Conservation (phyloP, 2,888 invertebrate genomes). For the Volucella bombylans region DNA sequence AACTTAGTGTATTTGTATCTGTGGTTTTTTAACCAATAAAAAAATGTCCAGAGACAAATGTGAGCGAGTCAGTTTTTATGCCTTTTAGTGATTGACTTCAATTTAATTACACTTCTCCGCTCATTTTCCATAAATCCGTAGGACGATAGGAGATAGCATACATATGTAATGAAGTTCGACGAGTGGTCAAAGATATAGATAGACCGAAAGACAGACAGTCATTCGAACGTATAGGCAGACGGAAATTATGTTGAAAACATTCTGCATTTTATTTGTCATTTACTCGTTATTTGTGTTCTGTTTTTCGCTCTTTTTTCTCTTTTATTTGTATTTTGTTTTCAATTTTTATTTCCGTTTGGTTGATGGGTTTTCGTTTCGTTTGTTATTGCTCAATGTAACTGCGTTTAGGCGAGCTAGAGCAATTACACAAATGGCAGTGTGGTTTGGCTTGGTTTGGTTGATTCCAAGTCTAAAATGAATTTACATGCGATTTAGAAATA, state of each 20-base stretch:
- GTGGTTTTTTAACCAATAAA: conserved; percentile 41
- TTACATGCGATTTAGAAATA: conserved; percentile 48
- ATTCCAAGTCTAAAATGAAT: conserved; percentile 52
- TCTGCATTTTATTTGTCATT: conserved; percentile 44
- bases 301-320: conserved; percentile 14
- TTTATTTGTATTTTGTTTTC: conserved; percentile 27
- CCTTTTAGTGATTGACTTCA: conserved; percentile 68
- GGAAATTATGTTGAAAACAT: conserved; percentile 65
- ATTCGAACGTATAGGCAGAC: conserved; percentile 32
- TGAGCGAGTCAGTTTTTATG: conserved; percentile 65
- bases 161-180: conserved; percentile 17
- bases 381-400: conserved; percentile 50
- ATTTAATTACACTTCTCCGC: conserved; percentile 69
- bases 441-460: conserved; percentile 3
- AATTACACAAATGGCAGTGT: conserved; percentile 1
- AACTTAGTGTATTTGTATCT: not conserved
- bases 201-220: not conserved
- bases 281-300: conserved; percentile 26
- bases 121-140: conserved; percentile 35
- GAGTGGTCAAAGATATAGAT: not conserved
- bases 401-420: conserved; percentile 9
- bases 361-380: conserved; percentile 64
- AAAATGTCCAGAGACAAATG: conserved; percentile 49
- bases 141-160: not conserved
- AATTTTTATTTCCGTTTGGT: conserved; percentile 64